Conservation (phyloP, 2,888 invertebrate species). For the Orthonevra nobilis region DNA sequence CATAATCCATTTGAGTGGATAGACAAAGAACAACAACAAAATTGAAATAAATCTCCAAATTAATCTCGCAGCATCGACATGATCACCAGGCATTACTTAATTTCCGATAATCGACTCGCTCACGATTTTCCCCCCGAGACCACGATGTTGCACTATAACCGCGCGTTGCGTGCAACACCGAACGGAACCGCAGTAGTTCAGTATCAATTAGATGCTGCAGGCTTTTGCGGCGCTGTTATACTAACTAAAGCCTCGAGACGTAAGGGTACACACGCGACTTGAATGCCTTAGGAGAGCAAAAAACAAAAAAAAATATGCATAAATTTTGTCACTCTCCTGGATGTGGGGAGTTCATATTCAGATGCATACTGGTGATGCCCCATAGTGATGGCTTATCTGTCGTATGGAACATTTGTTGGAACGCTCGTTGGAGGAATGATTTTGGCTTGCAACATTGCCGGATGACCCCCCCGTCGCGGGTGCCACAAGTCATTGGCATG, state of each 20-base stretch:
- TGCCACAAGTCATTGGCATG: slow-evolving; percentile 45
- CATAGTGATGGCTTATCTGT: slow-evolving; percentile 29
- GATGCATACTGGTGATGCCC: slow-evolving; percentile 42
- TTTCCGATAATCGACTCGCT: slow-evolving; percentile 57
- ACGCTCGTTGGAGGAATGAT: slow-evolving; percentile 4
- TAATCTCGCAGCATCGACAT: slow-evolving; percentile 55
- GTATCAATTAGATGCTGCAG: slow-evolving; percentile 59
- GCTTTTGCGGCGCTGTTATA: background rate
- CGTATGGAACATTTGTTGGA: slow-evolving; percentile 32
- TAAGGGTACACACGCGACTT: background rate
- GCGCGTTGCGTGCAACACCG: slow-evolving; percentile 54
- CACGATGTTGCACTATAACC: slow-evolving; percentile 68
- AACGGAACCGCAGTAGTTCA: slow-evolving; percentile 46
- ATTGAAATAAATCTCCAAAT: slow-evolving; percentile 43
- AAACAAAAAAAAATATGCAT: slow-evolving; percentile 51
- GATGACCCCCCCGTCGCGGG: slow-evolving; percentile 4
- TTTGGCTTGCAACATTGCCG: background rate
- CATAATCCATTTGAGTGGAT: too few species aligned
- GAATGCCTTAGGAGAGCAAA: too few species aligned
- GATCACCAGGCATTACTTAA: slow-evolving; percentile 54
- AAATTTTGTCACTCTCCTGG: slow-evolving; percentile 51
- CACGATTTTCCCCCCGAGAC: slow-evolving; percentile 58
- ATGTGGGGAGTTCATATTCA: slow-evolving; percentile 42
- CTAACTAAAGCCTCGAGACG: too few species aligned
- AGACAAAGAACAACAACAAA: background rate